These are phyloP conservation scores for Drosophila monieri DNA, from an alignment of 2,888 invertebrate species.

Conservation along the genomic window DNA sequence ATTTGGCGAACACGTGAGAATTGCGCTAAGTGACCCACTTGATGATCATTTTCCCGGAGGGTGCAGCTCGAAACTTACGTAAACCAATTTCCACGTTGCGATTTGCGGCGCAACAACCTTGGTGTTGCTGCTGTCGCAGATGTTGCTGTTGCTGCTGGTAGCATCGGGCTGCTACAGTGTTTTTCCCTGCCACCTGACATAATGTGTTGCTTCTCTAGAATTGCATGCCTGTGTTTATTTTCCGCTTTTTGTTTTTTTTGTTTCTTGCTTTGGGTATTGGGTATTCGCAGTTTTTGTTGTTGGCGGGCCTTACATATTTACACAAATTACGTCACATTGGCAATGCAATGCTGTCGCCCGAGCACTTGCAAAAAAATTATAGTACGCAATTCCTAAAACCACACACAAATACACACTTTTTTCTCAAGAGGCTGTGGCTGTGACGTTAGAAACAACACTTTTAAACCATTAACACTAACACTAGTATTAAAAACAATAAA, in stretches of 20 bases:
- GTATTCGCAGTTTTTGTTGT: conserved; percentile 9
- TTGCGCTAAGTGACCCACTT: conserved; percentile 38
- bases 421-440: conserved; percentile 20
- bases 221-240: conserved; percentile 49
- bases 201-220: conserved; percentile 43
- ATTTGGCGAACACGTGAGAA: conserved; percentile 39
- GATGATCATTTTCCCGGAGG: conserved; percentile 28
- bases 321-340: conserved; percentile 70
- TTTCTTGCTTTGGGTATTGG: conserved; percentile 36
- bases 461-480: not conserved
- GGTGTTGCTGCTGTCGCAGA: conserved; percentile 33
- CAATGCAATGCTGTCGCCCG: conserved; percentile 55
- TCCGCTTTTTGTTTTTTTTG: conserved; percentile 30
- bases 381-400: conserved; percentile 60
- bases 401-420: conserved; percentile 8
- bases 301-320: conserved; percentile 43
- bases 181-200: conserved; percentile 60
- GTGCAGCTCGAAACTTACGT: conserved; percentile 79
- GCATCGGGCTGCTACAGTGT: conserved; percentile 48
- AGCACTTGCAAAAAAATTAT: conserved; percentile 53
- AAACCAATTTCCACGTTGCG: conserved; percentile 83
- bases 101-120: conserved; percentile 69
- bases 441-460: conserved; percentile 26
- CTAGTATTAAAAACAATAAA: not conserved
- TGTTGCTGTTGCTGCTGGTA: conserved; percentile 30